Evolutionary conservation across 2,113 vertebrate species (phyloP).

Genomic region (Scolopax mira): DNA sequence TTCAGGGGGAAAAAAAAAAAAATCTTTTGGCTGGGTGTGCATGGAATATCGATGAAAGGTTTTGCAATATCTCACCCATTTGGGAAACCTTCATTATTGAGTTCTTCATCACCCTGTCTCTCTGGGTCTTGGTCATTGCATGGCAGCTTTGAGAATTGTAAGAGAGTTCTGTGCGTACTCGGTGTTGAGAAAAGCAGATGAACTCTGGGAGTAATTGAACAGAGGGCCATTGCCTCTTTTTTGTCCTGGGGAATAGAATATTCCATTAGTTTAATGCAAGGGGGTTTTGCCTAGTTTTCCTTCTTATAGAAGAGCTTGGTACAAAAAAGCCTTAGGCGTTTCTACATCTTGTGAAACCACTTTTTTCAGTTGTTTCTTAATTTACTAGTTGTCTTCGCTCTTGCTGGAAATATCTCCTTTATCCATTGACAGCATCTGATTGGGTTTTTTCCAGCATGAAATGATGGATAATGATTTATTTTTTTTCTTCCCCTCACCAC

Average conservation of each 20-base stretch:
- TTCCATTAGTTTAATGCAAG: background rate
- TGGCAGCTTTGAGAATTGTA: background rate
- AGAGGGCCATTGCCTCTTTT: background rate
- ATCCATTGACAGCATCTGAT: background rate
- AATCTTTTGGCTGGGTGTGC: background rate
- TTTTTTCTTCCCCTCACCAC: no score
- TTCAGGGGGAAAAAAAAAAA: background rate
- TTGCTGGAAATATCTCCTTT: background rate
- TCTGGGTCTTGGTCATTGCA: background rate
- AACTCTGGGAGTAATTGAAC: background rate
- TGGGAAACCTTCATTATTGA: background rate
- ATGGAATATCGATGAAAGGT: background rate
- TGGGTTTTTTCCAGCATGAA: background rate
- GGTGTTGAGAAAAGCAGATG: background rate
- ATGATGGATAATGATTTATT: background rate
- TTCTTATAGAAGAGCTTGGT: background rate
- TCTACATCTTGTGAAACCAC: background rate
- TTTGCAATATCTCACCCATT: background rate
- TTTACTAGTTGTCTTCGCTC: background rate
- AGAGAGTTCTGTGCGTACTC: background rate
- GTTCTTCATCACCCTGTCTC: background rate
- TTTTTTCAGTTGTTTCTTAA: background rate
- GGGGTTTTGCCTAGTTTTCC: background rate
- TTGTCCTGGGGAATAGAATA: background rate
- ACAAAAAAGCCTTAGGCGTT: background rate